Conservation (phyloP, 2,113 vertebrate genomes). For the Stigmatopora argus region DNA sequence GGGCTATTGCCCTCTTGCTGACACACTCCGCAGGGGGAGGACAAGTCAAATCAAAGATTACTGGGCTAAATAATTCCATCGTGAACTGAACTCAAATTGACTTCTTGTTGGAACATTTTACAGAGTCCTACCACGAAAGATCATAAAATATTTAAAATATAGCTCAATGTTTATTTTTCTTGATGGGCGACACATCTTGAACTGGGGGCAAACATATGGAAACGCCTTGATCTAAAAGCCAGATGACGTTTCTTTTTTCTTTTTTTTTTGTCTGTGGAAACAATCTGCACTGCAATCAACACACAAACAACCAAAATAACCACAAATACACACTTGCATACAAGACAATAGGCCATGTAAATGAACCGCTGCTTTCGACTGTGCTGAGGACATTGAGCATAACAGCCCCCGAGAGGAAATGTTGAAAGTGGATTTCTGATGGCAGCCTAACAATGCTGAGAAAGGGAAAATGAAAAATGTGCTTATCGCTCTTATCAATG, state of each 20-base stretch:
- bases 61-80: background rate
- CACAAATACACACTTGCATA: conserved; percentile 6
- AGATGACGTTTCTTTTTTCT: conserved; percentile 16
- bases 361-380: conserved; percentile 5
- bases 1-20: background rate
- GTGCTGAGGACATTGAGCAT: conserved; percentile 21
- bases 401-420: conserved; percentile 29
- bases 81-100: background rate
- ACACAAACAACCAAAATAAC: conserved; percentile 6
- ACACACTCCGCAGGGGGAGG: background rate
- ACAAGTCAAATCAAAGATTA: conserved; percentile 3
- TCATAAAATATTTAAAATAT: background rate
- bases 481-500: conserved; percentile 63
- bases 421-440: conserved; percentile 39
- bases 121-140: background rate
- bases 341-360: conserved; percentile 14
- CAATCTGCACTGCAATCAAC: conserved; percentile 11
- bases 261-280: conserved; percentile 9
- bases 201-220: conserved; percentile 33
- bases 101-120: too few relatives aligned
- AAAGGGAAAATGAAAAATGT: conserved; percentile 59
- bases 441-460: conserved; percentile 57
- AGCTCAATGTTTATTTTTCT: conserved; percentile 17
- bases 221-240: conserved; percentile 33
- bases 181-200: conserved; percentile 25